Evolutionary conservation across 2,888 invertebrate species (phyloP).

Genomic region (Zonitis immaculata): DNA sequence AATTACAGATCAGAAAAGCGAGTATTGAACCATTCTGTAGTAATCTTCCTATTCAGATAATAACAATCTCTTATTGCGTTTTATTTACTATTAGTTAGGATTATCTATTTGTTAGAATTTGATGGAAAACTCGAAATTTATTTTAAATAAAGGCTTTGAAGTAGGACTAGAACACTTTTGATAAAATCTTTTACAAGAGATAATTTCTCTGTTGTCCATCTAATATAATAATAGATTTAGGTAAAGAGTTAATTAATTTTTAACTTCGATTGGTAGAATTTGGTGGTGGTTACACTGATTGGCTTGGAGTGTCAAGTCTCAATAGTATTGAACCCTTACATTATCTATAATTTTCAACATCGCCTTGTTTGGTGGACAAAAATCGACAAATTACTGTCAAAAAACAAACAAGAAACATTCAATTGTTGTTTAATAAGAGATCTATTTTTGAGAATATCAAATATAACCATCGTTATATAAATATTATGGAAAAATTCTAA

Average conservation of each 20-base stretch:
- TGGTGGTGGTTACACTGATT: conserved; percentile 31
- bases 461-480: too few species aligned
- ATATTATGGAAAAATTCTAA: too few species aligned
- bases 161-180: conserved; percentile 9
- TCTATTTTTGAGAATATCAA: too few species aligned
- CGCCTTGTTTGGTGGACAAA: conserved; percentile 13
- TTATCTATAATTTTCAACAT: conserved; percentile 22
- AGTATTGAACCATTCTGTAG: too few species aligned
- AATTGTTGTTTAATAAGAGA: too few species aligned
- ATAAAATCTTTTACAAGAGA: conserved; percentile 32
- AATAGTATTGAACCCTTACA: conserved; percentile 24
- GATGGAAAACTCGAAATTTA: too few species aligned
- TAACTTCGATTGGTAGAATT: conserved; percentile 34
- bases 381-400: conserved; percentile 2
- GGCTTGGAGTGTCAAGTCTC: conserved; percentile 26
- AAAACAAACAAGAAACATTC: too few species aligned
- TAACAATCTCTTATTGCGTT: too few species aligned
- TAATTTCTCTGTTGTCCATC: conserved; percentile 28
- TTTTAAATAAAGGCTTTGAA: neutral
- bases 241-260: conserved; percentile 35
- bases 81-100: too few species aligned
- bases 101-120: too few species aligned
- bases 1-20: too few species aligned
- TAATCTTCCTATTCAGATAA: too few species aligned
- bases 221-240: conserved; percentile 34